Percentiles rank a stretch among this genome's conserved stretches.
These are phyloP conservation scores for Grus americana DNA, from an alignment of 2,113 vertebrate genomes.

Conservation along the genomic window DNA sequence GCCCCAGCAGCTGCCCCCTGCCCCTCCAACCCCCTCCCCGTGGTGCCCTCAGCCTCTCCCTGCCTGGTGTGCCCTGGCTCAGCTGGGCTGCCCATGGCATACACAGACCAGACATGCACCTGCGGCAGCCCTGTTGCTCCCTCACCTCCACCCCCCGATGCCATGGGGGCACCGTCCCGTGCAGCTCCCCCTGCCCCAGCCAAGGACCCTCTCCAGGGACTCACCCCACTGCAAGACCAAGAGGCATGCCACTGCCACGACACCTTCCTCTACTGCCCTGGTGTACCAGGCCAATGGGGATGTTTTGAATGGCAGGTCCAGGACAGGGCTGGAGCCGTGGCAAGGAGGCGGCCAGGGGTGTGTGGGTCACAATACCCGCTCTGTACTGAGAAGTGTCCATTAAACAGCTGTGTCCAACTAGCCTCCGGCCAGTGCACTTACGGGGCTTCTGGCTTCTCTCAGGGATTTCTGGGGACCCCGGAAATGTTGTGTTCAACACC, in stretches of 20 bases:
- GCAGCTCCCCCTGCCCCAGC: not conserved
- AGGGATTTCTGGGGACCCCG: not conserved
- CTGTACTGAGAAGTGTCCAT: conserved; percentile 42
- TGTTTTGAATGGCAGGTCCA: not conserved
- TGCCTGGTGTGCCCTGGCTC: not conserved
- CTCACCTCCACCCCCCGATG: not conserved
- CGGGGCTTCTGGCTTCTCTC: not conserved
- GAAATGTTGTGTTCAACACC: not conserved
- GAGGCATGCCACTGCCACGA: not conserved
- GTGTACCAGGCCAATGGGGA: conserved; percentile 11
- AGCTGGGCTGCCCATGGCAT: fast-evolving
- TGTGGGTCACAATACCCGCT: not conserved
- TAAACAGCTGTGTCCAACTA: conserved; percentile 67
- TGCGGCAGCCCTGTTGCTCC: not conserved
- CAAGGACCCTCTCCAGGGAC: not conserved
- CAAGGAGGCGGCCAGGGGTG: not conserved
- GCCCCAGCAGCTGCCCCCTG: not conserved
- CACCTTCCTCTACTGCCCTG: not conserved
- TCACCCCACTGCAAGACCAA: not conserved
- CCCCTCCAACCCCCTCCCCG: fast-evolving
- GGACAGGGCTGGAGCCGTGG: not conserved
- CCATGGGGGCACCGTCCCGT: not conserved
- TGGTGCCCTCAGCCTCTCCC: not conserved
- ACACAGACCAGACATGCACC: not conserved
- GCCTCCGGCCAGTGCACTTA: not conserved